Evolutionary conservation across 1,140 invertebrate genomes (phyloP), one percentile per base, ranked within the genome.

Genomic region (Heliconius hermathena): DNA sequence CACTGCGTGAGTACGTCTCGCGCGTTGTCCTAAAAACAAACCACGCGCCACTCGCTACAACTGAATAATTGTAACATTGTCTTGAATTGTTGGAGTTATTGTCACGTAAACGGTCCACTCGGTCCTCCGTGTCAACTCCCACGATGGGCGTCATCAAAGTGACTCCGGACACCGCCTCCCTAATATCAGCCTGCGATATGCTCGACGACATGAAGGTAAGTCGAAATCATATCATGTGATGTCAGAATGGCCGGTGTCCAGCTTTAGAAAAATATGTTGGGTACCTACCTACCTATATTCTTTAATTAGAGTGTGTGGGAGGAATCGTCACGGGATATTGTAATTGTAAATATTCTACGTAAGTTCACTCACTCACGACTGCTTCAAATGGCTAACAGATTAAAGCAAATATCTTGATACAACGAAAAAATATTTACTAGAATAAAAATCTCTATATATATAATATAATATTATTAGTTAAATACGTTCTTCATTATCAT

Each of bases 131-230:
- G 88, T 86, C 82, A 74, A 82, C 81, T 84, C 49, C 81, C 84
- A 83, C 74, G 60, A 94, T 94, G 93, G 92, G 93, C 84, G 91
- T 94, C 57, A 94, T 94, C 79, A 93, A 93, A 90, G 88, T 93
- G 89, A 88, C 89, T 86, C 49, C 49, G 49, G 93, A 94, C 87
- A 89, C 91, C 84, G 89, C 90, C 77, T 90, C 87, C 81, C 89
- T 93, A 66, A 90, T 92, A 87, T 93, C 93, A 36, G 93, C 85
- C 20, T 94, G 93, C 80, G 93, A 94, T 82, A 88, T 93, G 90
- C 91, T 94, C 88, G 93, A 94, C 83, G 93, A 94, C 77, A 91
- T 94, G 91, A 93, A 90, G 93, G 92, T 94, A 90, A 93, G 83
- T 91, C 54, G 8, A 60, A 60, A 60, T 22, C 90, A 91, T 90